Base-by-base conservation (phyloP, 2,113 vertebrate species). In the Chiloscyllium plagiosum region DNA sequence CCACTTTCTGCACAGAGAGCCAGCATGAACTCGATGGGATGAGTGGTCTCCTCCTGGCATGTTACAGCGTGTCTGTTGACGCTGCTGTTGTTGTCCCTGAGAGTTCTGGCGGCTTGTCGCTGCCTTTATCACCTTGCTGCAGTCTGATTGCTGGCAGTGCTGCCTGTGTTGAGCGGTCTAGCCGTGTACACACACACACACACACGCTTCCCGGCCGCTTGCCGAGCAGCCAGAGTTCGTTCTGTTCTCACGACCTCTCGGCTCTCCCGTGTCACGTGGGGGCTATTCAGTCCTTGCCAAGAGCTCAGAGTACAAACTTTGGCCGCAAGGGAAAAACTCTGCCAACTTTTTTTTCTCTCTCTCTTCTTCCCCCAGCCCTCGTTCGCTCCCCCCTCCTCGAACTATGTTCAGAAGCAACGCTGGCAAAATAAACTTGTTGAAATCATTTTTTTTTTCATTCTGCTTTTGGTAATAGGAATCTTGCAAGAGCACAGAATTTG, bases 231-330 rank as follows among this genome's bases (percentile, higher is more conserved):
- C 98, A 97, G 97, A 97, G 98, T 98, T 97, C 97, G 97, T 97
- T 97, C 96, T 95, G 97, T 98, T 98, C 98, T 98, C 98, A 98
- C 98, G 98, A 98, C 98, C 98, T 98, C 97, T 95, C 94, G 17
- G 68, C 68, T 72, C 94, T 72, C 94, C 69, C 42, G 94, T 95
- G 94, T 95, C 94, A 95, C 52, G 37, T 29, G 94, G 42, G 94
- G 94, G 13, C 69, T 76, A 52, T 76, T 95, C 47, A 95, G 42
- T 24, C 24, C 94, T 95, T 95, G 94, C 94, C 94, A 95, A 95
- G 47, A 90, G 86, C 52, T 89, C 19, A 37, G 68, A 70, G 94
- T 90, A 52, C 68, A 72, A 95, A 70, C 93, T 42, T 66, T 76
- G 94, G 94, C 94, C 94, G 47, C 94, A 50, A 76, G 94, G 42